phyloP scores from a whole-genome alignment of 2,113 vertebrate genomes.

The Gnathonemus longibarbis region DNA sequence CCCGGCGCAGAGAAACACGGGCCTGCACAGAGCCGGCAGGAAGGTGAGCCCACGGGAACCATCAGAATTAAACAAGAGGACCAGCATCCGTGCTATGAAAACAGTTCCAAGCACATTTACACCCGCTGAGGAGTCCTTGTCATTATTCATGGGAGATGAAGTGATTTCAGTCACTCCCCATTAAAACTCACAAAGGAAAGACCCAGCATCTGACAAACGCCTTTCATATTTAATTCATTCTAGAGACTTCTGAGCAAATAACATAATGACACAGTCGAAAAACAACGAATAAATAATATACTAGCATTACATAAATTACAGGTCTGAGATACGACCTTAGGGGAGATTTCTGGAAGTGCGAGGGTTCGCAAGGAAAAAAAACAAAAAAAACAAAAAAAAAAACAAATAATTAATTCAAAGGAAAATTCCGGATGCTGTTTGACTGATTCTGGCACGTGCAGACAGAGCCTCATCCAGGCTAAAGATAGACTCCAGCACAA shows the following conservation, averaged over 20 bases:
- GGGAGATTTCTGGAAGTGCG: not conserved
- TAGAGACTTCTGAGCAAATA: conserved; percentile 15
- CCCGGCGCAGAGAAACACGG: not conserved
- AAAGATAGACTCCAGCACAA: not conserved
- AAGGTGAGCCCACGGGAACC: not conserved
- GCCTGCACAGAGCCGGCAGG: not conserved
- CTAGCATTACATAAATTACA: not conserved
- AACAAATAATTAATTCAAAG: not conserved
- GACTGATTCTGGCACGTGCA: not conserved
- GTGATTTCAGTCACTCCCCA: conserved; percentile 25
- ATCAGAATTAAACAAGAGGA: conserved; percentile 35
- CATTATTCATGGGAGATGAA: conserved; percentile 30
- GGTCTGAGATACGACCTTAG: not conserved
- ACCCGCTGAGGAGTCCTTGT: conserved; percentile 25
- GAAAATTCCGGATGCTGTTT: not conserved
- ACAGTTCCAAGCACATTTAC: conserved; percentile 24
- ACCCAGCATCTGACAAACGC: not conserved
- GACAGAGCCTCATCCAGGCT: not conserved
- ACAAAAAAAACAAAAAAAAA: not conserved
- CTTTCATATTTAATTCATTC: conserved; percentile 34
- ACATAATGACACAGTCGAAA: conserved; percentile 27
- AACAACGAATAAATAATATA: conserved; percentile 6
- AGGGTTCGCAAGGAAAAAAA: not conserved
- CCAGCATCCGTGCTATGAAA: conserved; percentile 30
- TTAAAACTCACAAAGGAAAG: conserved; percentile 30